These are phyloP conservation scores for Resseliella maxima DNA, from an alignment of 2,888 invertebrate species.

Conservation along the genomic window DNA sequence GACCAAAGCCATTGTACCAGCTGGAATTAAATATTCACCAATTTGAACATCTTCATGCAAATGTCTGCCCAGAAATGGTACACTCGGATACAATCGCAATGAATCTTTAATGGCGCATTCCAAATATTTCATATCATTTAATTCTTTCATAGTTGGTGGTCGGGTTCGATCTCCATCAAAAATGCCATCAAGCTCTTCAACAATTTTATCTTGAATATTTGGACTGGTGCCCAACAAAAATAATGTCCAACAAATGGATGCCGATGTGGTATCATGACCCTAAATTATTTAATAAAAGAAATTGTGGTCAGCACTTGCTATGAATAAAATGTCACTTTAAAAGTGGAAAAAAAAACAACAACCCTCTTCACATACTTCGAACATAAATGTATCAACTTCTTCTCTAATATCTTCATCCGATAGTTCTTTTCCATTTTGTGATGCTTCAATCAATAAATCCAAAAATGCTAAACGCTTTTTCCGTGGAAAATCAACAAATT, in stretches of 20 bases:
- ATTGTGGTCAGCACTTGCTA: no score
- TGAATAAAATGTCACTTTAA: no score
- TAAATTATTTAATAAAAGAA: conserved; percentile 56
- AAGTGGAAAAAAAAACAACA: neutral
- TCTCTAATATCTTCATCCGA: conserved; percentile 70
- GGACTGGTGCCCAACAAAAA: conserved; percentile 66
- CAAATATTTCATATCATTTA: conserved; percentile 75
- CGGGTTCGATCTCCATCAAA: conserved; percentile 68
- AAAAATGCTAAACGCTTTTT: conserved; percentile 72
- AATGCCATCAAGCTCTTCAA: conserved; percentile 69
- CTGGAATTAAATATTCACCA: conserved; percentile 70
- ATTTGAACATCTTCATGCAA: conserved; percentile 71
- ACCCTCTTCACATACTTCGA: conserved; percentile 70
- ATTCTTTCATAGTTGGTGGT: conserved; percentile 70
- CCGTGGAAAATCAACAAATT: conserved; percentile 63
- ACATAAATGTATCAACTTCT: conserved; percentile 75
- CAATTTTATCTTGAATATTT: conserved; percentile 67
- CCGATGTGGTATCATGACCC: conserved; percentile 67
- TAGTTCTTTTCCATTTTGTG: conserved; percentile 68
- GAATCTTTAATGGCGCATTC: conserved; percentile 79
- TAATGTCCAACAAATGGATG: conserved; percentile 68
- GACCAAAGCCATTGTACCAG: conserved; percentile 71
- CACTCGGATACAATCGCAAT: conserved; percentile 75
- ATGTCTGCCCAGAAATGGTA: conserved; percentile 73
- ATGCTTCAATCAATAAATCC: conserved; percentile 71